These are phyloP conservation scores for Pteria penguin DNA, from an alignment of 2,888 invertebrate species.

Conservation along the genomic window DNA sequence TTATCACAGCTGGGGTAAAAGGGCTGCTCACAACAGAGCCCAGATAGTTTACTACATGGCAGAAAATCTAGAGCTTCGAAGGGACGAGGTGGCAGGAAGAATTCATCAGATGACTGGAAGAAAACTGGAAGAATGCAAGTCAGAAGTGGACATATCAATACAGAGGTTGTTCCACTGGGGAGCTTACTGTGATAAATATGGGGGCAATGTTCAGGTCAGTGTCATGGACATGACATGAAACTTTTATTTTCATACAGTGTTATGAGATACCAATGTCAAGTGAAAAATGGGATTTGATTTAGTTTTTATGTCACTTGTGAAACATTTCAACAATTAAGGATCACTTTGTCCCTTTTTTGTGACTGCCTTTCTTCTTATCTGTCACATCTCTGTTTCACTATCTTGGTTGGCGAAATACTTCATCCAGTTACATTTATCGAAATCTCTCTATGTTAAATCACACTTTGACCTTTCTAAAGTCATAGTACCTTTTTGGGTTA, in stretches of 20 bases:
- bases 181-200: constrained; percentile 80
- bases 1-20: constrained; percentile 80
- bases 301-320: no score
- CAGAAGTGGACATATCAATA: constrained; percentile 77
- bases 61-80: constrained; percentile 79
- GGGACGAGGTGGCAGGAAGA: constrained; percentile 74
- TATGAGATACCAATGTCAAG: neutral
- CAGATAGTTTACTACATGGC: constrained; percentile 81
- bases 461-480: no score
- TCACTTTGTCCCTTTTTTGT: no score
- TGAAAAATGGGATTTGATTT: neutral
- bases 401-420: no score
- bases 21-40: constrained; percentile 79
- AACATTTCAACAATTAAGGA: no score
- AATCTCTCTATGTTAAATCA: no score
- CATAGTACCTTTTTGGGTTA: no score
- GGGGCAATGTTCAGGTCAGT: constrained; percentile 79
- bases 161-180: constrained; percentile 80
- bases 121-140: constrained; percentile 58
- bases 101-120: constrained; percentile 74
- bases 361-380: no score
- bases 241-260: neutral
- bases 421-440: no score
- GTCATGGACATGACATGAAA: neutral
- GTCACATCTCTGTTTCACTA: no score